Evolutionary conservation across 2,113 vertebrate species (phyloP).

Genomic region (Sinosuthora webbiana): DNA sequence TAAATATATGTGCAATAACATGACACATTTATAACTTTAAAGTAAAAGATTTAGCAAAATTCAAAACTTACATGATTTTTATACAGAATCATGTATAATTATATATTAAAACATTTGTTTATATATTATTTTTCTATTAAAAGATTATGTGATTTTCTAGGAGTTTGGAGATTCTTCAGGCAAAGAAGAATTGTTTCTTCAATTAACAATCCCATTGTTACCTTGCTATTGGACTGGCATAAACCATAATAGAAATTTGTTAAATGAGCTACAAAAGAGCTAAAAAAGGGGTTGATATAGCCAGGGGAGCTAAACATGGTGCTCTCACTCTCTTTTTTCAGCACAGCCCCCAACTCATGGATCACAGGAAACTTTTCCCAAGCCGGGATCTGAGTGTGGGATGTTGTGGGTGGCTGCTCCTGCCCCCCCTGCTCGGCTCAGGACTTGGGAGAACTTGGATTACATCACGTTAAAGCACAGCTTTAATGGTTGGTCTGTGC

Average conservation of each 20-base stretch:
- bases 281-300: background rate
- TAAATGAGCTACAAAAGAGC: background rate
- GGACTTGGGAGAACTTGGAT: background rate
- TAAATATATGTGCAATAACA: background rate
- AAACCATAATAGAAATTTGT: background rate
- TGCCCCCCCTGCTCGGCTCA: background rate
- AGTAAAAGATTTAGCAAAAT: background rate
- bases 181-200: background rate
- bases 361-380: background rate
- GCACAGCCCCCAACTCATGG: background rate
- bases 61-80: background rate
- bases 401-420: background rate
- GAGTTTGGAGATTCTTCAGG: background rate
- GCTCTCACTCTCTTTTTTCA: background rate
- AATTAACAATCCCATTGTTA: background rate
- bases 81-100: background rate
- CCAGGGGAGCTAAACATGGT: background rate
- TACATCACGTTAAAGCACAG: background rate
- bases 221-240: background rate
- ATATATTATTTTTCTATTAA: background rate
- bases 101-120: background rate
- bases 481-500: background rate
- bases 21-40: background rate
- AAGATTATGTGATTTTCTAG: background rate
- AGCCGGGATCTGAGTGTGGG: fast-evolving